Percentiles rank a stretch among this genome's conserved stretches.
Evolutionary conservation across 2,797 vertebrate species (phyloP).

Genomic region (Ptychobarbus kaznakovi): DNA sequence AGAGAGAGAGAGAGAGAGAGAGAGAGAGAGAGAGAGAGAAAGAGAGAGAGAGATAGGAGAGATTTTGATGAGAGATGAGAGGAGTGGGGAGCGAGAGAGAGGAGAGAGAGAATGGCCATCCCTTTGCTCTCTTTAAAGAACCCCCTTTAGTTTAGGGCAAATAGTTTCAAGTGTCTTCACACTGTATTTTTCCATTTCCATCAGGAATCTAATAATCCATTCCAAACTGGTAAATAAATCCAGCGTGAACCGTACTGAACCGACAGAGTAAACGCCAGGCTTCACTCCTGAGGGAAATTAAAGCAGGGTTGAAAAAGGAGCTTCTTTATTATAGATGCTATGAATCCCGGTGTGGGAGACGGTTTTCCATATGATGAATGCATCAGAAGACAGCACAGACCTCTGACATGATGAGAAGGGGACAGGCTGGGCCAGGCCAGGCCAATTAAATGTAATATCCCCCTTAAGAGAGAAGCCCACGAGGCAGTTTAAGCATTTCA

Average conservation of each 20-base stretch:
- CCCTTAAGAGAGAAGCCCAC: conserved; percentile 56
- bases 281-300: conserved; percentile 74
- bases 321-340: conserved; percentile 63
- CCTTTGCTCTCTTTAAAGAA: neutral
- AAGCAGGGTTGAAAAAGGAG: conserved; percentile 66
- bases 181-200: neutral
- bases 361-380: conserved; percentile 20
- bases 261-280: conserved; percentile 64
- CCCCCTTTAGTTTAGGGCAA: neutral
- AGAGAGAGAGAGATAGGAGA: too few relatives aligned
- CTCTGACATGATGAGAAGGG: conserved; percentile 19
- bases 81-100: too few relatives aligned
- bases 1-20: too few relatives aligned
- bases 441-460: conserved; percentile 73
- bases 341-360: neutral
- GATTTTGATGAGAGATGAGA: too few relatives aligned
- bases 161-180: neutral
- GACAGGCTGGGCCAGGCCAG: conserved; percentile 6
- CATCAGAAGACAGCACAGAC: conserved; percentile 1
- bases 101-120: too few relatives aligned
- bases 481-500: conserved; percentile 48
- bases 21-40: too few relatives aligned
- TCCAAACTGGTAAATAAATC: conserved; percentile 60
- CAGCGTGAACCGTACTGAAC: conserved; percentile 54
- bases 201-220: conserved; percentile 43